Conservation (phyloP, 2,888 invertebrate genomes). For the Dugesia japonica region DNA sequence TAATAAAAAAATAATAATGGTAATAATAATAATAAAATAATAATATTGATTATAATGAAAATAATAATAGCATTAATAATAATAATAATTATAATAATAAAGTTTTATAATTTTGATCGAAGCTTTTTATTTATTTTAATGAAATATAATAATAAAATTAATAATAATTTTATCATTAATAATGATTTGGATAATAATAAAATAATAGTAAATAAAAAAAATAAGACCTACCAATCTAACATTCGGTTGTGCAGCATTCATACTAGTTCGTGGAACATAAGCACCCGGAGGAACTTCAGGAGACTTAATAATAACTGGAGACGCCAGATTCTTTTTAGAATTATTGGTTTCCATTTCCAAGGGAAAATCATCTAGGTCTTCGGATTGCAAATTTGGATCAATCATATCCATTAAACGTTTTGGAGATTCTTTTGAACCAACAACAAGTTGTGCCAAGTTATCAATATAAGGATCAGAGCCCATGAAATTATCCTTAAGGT, state of each 20-base stretch:
- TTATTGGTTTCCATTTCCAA: not conserved
- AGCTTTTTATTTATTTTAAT: too few relatives aligned
- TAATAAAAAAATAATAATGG: too few relatives aligned
- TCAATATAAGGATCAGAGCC: not conserved
- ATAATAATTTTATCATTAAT: too few relatives aligned
- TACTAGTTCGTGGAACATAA: conserved; percentile 24
- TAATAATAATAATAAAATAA: too few relatives aligned
- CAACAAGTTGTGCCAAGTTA: not conserved
- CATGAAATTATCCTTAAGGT: not conserved
- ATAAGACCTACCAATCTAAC: conserved; percentile 27
- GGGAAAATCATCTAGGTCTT: not conserved
- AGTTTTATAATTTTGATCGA: too few relatives aligned
- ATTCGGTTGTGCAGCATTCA: not conserved
- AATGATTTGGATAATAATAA: too few relatives aligned
- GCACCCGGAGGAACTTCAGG: conserved; percentile 20
- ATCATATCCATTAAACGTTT: not conserved
- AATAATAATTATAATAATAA: too few relatives aligned
- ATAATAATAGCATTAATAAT: too few relatives aligned
- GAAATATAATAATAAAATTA: too few relatives aligned
- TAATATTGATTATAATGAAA: too few relatives aligned
- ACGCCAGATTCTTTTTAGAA: not conserved
- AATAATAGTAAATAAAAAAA: too few relatives aligned
- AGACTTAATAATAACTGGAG: not conserved
- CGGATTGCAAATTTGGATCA: not conserved
- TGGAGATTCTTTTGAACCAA: not conserved